Percentiles rank a stretch among this genome's conserved stretches.
Evolutionary conservation across 1,140 invertebrate genomes (phyloP).

Genomic region (Dreissena rostriformis): DNA sequence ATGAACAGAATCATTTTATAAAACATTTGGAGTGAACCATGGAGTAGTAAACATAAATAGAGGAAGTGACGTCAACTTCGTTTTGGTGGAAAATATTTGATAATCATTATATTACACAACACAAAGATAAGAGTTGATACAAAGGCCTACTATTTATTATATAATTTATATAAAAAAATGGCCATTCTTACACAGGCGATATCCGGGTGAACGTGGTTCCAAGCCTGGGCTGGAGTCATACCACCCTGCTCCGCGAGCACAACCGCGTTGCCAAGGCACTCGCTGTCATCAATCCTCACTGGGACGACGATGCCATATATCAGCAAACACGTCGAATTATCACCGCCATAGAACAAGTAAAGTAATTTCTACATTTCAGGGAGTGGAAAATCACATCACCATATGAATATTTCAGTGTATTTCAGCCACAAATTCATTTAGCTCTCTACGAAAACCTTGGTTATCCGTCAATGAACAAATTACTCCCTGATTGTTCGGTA

Average conservation of each 20-base stretch:
- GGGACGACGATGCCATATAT: slow-evolving; percentile 69
- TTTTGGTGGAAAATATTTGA: too few relatives aligned
- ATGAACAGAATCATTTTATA: too few relatives aligned
- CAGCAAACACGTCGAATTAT: slow-evolving; percentile 93
- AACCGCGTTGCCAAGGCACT: slow-evolving; percentile 67
- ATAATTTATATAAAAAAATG: not conserved
- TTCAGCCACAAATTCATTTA: not conserved
- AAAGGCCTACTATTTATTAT: not conserved
- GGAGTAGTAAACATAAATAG: too few relatives aligned
- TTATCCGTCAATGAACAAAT: too few relatives aligned
- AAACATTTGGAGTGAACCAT: too few relatives aligned
- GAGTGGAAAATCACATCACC: not conserved
- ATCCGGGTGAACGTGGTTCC: slow-evolving; percentile 78
- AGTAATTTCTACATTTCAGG: too few relatives aligned
- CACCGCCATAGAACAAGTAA: slow-evolving; percentile 86
- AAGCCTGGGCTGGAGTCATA: slow-evolving; percentile 90
- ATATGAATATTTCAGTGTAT: slow-evolving; percentile 4
- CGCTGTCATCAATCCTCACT: slow-evolving; percentile 48
- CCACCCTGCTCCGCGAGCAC: slow-evolving; percentile 84
- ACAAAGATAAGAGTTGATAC: too few relatives aligned
- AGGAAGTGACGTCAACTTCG: too few relatives aligned
- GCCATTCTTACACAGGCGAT: slow-evolving; percentile 70
- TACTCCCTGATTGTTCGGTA: too few relatives aligned
- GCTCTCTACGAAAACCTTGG: too few relatives aligned
- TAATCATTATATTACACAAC: too few relatives aligned